phyloP scores from a whole-genome alignment of 2,797 vertebrate species.

The Geotrypetes seraphini region DNA sequence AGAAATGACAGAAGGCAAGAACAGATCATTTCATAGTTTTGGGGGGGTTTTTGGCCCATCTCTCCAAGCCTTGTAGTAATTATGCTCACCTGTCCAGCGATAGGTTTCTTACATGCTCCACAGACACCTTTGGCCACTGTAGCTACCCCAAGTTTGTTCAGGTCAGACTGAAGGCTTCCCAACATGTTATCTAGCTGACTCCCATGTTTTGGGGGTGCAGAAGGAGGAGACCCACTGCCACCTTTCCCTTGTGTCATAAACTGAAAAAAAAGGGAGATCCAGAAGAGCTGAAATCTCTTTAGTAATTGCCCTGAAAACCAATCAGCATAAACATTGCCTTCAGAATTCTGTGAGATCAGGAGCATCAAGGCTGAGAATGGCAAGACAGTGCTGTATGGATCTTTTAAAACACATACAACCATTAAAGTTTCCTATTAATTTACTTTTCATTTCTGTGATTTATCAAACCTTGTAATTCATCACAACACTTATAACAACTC shows the following conservation, averaged over 20 bases:
- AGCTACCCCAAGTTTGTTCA: slow-evolving; percentile 83
- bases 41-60: too few relatives aligned
- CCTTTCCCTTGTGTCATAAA: slow-evolving; percentile 80
- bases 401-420: too few relatives aligned
- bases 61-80: neutral
- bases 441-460: too few relatives aligned
- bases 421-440: too few relatives aligned
- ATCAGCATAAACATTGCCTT: too few relatives aligned
- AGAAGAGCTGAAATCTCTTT: too few relatives aligned
- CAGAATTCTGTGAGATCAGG: too few relatives aligned
- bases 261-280: slow-evolving; percentile 36
- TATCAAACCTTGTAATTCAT: too few relatives aligned
- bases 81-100: slow-evolving; percentile 79
- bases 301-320: too few relatives aligned
- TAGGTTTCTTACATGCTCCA: slow-evolving; percentile 91
- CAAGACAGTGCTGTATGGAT: too few relatives aligned
- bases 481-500: too few relatives aligned
- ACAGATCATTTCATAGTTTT: neutral
- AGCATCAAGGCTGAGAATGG: too few relatives aligned
- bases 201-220: slow-evolving; percentile 67
- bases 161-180: slow-evolving; percentile 86
- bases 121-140: slow-evolving; percentile 89
- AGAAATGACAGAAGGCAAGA: neutral
- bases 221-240: slow-evolving; percentile 55
- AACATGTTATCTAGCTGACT: slow-evolving; percentile 95